phyloP scores from a whole-genome alignment of 2,888 invertebrate species.

The Drosophila percnosoma region DNA sequence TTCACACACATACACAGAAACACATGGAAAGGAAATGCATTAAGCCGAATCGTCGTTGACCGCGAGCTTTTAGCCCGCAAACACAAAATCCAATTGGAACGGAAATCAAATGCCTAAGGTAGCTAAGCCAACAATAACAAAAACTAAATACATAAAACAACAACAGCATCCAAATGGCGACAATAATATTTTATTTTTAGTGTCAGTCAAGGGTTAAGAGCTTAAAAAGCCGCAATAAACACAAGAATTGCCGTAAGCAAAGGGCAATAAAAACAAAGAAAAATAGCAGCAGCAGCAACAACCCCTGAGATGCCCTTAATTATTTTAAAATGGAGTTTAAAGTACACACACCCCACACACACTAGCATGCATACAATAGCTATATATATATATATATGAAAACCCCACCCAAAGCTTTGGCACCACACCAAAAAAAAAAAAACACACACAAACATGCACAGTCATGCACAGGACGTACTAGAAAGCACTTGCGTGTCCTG shows the following conservation, averaged over 20 bases:
- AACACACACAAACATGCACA: slow-evolving; percentile 9
- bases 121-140: slow-evolving; percentile 17
- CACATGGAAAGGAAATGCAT: slow-evolving; percentile 45
- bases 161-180: slow-evolving; percentile 30
- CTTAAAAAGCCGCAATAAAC: slow-evolving; percentile 46
- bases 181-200: slow-evolving; percentile 43
- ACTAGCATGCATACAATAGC: slow-evolving; percentile 3
- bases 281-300: slow-evolving; percentile 32
- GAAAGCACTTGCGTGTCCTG: slow-evolving; percentile 69
- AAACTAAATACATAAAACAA: slow-evolving; percentile 22
- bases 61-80: slow-evolving; percentile 42
- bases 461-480: slow-evolving; percentile 3
- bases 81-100: slow-evolving; percentile 63
- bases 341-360: slow-evolving; percentile 32
- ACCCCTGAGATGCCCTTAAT: slow-evolving; percentile 67
- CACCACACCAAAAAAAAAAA: slow-evolving; percentile 35
- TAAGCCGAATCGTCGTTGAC: slow-evolving; percentile 66
- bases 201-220: slow-evolving; percentile 50
- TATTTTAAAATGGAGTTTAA: slow-evolving; percentile 70
- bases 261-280: slow-evolving; percentile 48
- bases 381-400: slow-evolving; percentile 5
- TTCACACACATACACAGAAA: slow-evolving; percentile 11
- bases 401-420: slow-evolving; percentile 64
- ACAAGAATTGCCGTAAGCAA: slow-evolving; percentile 38
- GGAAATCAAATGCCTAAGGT: slow-evolving; percentile 55